phyloP scores from a whole-genome alignment of 2,113 vertebrate genomes.

The Baryphthengus martii region DNA sequence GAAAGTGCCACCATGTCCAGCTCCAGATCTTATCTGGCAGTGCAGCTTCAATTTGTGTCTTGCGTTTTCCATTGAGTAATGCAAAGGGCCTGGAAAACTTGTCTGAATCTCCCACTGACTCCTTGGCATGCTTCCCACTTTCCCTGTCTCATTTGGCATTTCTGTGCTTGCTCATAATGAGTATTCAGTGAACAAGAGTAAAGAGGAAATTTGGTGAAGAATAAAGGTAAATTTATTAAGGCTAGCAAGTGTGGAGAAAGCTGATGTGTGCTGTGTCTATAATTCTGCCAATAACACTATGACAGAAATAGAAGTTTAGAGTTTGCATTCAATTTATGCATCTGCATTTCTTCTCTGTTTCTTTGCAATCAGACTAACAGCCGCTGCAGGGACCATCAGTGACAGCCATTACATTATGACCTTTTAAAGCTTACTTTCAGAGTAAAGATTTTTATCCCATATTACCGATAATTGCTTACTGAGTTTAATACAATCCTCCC shows the following conservation, averaged over 20 bases:
- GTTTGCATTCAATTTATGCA: constrained; percentile 12
- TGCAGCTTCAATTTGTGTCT: not conserved
- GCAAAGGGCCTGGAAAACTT: not conserved
- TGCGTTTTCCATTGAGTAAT: not conserved
- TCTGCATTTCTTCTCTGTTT: constrained; percentile 18
- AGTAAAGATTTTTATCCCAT: constrained; percentile 85
- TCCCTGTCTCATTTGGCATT: not conserved
- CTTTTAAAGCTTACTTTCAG: constrained; percentile 77
- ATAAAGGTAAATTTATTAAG: constrained; percentile 45
- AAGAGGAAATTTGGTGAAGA: constrained; percentile 39
- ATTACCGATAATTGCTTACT: constrained; percentile 88
- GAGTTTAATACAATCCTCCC: constrained; percentile 86
- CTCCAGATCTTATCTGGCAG: not conserved
- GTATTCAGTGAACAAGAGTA: constrained; percentile 12
- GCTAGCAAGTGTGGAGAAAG: not conserved
- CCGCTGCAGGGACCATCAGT: constrained; percentile 33
- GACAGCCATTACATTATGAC: constrained; percentile 70
- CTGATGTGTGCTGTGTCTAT: not conserved
- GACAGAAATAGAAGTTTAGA: constrained; percentile 21
- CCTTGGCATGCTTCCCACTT: not conserved
- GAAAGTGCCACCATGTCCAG: not conserved
- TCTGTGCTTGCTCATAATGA: not conserved
- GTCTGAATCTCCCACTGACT: constrained; percentile 3
- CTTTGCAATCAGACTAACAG: constrained; percentile 12
- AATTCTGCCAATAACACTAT: not conserved